Percentiles rank a stretch among this genome's conserved stretches.
These are phyloP conservation scores for Lasiommata megera DNA, from an alignment of 2,888 invertebrate species.

Conservation along the genomic window DNA sequence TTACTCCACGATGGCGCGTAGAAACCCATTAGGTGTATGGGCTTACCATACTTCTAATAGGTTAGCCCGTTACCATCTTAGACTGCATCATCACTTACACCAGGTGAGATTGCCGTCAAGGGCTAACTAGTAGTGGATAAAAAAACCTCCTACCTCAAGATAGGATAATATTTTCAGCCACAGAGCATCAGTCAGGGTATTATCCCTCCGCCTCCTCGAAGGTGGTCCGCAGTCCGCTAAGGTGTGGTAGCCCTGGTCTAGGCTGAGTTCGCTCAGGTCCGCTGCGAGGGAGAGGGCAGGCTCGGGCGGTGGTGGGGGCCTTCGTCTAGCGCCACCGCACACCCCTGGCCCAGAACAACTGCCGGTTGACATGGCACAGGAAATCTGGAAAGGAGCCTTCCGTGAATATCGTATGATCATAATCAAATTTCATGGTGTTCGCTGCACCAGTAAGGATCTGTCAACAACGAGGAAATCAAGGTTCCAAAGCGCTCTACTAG, in stretches of 20 bases:
- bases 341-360: conserved; percentile 68
- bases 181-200: conserved; percentile 64
- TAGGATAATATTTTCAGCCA: conserved; percentile 69
- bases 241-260: conserved; percentile 92
- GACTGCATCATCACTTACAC: too few species aligned
- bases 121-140: too few species aligned
- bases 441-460: too few species aligned
- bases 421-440: too few species aligned
- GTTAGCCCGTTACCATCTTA: too few species aligned
- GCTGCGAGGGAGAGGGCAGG: conserved; percentile 69
- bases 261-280: conserved; percentile 81
- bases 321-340: conserved; percentile 65
- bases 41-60: too few species aligned
- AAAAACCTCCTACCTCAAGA: conserved; percentile 54
- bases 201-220: conserved; percentile 55
- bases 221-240: conserved; percentile 85
- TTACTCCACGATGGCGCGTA: too few species aligned
- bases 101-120: too few species aligned
- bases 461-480: too few species aligned
- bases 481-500: too few species aligned
- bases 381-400: conserved; percentile 41
- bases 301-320: conserved; percentile 73
- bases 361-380: conserved; percentile 65
- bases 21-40: too few species aligned
- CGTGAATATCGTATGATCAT: too few species aligned